Percentiles rank a stretch among this genome's conserved stretches.
phyloP scores from a whole-genome alignment of 2,113 vertebrate species.

The Catharus bicknelli region DNA sequence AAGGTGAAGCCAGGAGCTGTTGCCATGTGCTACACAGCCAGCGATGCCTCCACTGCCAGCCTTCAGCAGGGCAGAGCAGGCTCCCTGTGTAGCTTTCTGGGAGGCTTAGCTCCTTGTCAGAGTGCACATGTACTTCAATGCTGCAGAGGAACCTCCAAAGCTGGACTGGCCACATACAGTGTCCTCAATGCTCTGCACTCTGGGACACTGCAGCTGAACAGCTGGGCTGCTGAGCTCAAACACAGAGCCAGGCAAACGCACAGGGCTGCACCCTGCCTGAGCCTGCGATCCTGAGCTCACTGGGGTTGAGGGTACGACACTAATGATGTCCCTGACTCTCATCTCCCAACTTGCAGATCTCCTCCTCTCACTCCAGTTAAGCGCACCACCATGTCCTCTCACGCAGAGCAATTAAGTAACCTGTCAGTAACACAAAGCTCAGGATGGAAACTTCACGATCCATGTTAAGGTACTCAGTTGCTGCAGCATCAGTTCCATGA shows the following conservation, averaged over 20 bases:
- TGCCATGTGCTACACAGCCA: not conserved
- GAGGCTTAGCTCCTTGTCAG: not conserved
- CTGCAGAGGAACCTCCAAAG: rapidly evolving
- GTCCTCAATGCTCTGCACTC: rapidly evolving
- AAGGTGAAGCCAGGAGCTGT: rapidly evolving
- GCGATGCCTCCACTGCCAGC: not conserved
- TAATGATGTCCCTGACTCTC: no score
- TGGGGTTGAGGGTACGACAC: rapidly evolving
- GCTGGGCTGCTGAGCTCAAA: not conserved
- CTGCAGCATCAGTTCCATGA: not conserved
- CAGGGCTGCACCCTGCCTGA: not conserved
- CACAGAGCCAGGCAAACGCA: rapidly evolving
- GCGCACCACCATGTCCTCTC: not conserved
- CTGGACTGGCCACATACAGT: no score
- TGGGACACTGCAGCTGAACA: not conserved
- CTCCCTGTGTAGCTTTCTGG: rapidly evolving
- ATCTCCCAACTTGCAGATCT: not conserved
- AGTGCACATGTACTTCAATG: rapidly evolving
- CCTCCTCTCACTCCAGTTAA: not conserved
- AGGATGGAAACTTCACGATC: not conserved
- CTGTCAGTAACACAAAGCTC: not conserved
- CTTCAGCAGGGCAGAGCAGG: not conserved
- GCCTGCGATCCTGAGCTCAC: not conserved
- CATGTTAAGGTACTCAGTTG: not conserved
- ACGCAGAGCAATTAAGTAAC: not conserved